These are phyloP conservation scores for Eriosoma lanigerum DNA, from an alignment of 1,140 invertebrate genomes.

Conservation along the genomic window DNA sequence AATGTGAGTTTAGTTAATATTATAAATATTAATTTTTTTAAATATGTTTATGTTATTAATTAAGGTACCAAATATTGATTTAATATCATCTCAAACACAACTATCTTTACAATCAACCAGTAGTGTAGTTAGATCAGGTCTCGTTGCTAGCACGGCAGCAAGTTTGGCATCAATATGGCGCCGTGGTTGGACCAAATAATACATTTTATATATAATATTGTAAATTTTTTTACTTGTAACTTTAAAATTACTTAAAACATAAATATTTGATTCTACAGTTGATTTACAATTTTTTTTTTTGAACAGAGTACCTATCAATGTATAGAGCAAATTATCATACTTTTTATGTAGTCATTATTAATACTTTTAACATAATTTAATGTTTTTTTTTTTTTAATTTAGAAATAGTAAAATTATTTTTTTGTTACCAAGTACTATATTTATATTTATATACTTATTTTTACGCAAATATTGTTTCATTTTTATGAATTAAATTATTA, in stretches of 20 bases:
- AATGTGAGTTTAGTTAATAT: constrained; percentile 3
- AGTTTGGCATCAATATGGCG: constrained; percentile 29
- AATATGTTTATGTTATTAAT: background rate
- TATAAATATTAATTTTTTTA: too few species aligned
- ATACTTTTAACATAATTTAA: too few species aligned
- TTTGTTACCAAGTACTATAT: background rate
- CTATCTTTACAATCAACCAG: constrained; percentile 20
- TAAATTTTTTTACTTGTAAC: too few species aligned
- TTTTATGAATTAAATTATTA: background rate
- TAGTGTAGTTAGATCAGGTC: constrained; percentile 34
- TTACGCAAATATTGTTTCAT: background rate
- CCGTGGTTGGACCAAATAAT: constrained; percentile 42
- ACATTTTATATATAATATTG: background rate
- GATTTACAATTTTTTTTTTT: too few species aligned
- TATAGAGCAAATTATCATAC: too few species aligned
- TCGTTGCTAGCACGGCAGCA: constrained; percentile 38
- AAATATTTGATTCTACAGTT: too few species aligned
- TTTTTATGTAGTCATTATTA: too few species aligned
- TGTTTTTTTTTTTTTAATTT: background rate
- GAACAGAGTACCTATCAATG: too few species aligned
- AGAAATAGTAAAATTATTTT: background rate
- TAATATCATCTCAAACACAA: background rate
- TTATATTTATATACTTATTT: background rate
- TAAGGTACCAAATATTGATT: constrained; percentile 36
- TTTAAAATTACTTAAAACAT: too few species aligned